Evolutionary conservation across 1,140 invertebrate genomes (phyloP), one percentile per base, ranked within the genome.

Genomic region (Drosophila varians): DNA sequence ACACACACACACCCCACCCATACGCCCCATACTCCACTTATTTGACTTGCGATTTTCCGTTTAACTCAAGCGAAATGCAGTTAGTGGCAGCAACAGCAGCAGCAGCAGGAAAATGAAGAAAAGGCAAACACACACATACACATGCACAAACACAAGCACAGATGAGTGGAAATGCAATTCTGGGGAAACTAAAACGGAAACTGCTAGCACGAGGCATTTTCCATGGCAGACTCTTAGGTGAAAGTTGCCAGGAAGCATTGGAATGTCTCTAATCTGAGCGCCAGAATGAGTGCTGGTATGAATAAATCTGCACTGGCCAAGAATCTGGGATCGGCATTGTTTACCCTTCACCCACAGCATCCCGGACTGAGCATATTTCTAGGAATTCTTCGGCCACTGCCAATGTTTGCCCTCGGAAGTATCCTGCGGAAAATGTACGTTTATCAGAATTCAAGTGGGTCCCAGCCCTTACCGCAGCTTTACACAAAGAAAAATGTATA

Each of bases 41-140:
- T 86, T 86, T 86, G 80, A 58, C 40, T 79, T 86, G 71, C 75
- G 76, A 77, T 74, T 84, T 86, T 69, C 47, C 73, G 65, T 76
- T 77, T 43, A 73, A 76, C 53, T 77, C 51, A 68, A 60, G 43
- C 54, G 52, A 65, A 62, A 78, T 76, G 72, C 65, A 61, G 60
- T 60, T 65, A 61, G 46, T 8, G 58, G 19, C 25, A 52, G 54
- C 18, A 61, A 38, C 49, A 43, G 46, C 11, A 65, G 19, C 25
- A 52, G 54, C 18, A 61, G 42, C 49, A 43, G 43, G 58, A 14
- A 52, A 43, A 43, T 52, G 62, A 21, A 65, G 60, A 14, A 43
- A 53, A 42, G 31, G 45, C 23, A 38, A 62, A 68, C 46, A 65
- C 46, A 66, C 60, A 46, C 43, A 61, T 31, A 52, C 46, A 47